Conservation (phyloP, 2,797 vertebrate species). For the Acrossocheilus wenchowensis region DNA sequence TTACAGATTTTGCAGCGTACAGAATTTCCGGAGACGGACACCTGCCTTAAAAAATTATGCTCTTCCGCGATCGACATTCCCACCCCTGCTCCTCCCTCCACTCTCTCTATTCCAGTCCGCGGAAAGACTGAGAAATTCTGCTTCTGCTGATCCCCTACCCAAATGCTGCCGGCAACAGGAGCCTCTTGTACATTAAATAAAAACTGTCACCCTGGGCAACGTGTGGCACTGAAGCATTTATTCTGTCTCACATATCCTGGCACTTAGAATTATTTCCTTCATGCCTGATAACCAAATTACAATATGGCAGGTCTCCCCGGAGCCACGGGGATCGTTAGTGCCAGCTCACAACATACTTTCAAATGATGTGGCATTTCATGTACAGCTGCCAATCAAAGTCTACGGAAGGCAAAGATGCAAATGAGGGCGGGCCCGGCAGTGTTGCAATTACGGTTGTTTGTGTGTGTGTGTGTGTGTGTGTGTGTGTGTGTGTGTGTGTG, state of each 20-base stretch:
- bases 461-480: conserved; percentile 39
- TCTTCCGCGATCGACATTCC: conserved; percentile 18
- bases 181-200: conserved; percentile 99
- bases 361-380: conserved; percentile 99
- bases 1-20: conserved; percentile 48
- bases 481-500: conserved; percentile 34
- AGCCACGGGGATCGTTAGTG: conserved; percentile 98
- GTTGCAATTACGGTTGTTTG: conserved; percentile 87
- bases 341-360: conserved; percentile 99
- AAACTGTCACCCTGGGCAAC: conserved; percentile 99
- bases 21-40: conserved; percentile 41
- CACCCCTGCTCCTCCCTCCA: conserved; percentile 44
- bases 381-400: conserved; percentile 99
- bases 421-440: conserved; percentile 89
- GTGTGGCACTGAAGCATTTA: conserved; percentile 97
- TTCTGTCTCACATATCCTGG: conserved; percentile 98
- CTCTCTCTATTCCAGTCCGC: conserved; percentile 44
- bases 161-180: conserved; percentile 93
- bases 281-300: conserved; percentile 99
- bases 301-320: conserved; percentile 99
- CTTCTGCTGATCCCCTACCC: conserved; percentile 62
- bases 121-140: conserved; percentile 38
- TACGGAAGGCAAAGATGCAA: conserved; percentile 88
- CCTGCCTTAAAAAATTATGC: conserved; percentile 43
- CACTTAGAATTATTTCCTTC: conserved; percentile 99